Evolutionary conservation across 2,888 invertebrate genomes (phyloP), one percentile per base, ranked within the genome.

Genomic region (Ischnura elegans): DNA sequence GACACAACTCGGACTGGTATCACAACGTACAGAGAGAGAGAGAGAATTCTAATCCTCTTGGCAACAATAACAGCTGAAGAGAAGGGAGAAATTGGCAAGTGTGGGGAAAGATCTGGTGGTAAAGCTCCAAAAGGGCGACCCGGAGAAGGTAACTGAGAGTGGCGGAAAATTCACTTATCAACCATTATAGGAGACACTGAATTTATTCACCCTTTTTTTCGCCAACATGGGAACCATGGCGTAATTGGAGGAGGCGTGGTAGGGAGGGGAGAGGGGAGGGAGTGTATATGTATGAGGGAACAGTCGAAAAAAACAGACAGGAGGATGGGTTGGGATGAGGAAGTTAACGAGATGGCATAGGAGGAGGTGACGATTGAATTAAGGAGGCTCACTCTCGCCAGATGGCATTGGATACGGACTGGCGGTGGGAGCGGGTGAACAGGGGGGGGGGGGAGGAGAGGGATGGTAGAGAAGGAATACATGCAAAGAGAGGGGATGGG

Each of bases 351-450:
- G 90, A 90, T 90, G 90, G 55, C 61, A 61, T 55, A 90, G 61
- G 90, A 90, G 90, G 61, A 90, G 90, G 90, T 90, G 90, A 90
- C 90, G 90, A 90, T 90, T 90, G 90, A 90, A 90, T 90, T 90
- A 90, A 90, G 36, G 90, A 90, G 90, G 61, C 61, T 90, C 51
- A 19, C 51, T 51, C 51, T 51, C 42, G 90, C 55, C 61, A 90
- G 90, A 90, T 90, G 90, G 61, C 55, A 90, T 90, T 90, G 90
- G 90, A 90, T 90, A 90, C 61, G 42, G 61, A 43, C 66, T n/a
- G 19, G 51, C 66, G 16, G 66, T 76, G 66, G 51, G 51, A 76
- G 36, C 36, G 36, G 66, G 36, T 6, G 29, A 0, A 29, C 8
- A n/a, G 55, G 61, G n/a, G 66, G 90, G 4, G 46, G n/a, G 21